A percentile compares a stretch with the other conserved stretches of the same genome.
Evolutionary conservation across 2,113 vertebrate species (phyloP).

Genomic region (Empidonax alnorum): DNA sequence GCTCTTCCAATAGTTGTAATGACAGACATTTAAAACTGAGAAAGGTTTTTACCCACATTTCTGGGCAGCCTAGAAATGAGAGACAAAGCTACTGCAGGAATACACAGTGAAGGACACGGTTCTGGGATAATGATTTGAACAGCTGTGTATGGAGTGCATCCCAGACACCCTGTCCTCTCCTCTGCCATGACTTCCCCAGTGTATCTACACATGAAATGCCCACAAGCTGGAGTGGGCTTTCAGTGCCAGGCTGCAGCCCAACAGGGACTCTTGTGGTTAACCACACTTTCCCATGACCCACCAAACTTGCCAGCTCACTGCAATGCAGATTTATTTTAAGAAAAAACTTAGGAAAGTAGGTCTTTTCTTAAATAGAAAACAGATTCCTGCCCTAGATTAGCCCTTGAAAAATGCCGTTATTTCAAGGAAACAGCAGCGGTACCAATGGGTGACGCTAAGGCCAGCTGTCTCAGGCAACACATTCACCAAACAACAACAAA

Average conservation of each 20-base stretch:
- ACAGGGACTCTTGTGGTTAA: not conserved
- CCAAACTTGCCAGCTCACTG: not conserved
- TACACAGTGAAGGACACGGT: accelerated
- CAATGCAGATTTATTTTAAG: not conserved
- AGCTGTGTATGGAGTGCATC: accelerated
- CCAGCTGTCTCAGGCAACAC: not conserved
- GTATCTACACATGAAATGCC: not conserved
- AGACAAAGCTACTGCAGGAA: not conserved
- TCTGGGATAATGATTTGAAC: not conserved
- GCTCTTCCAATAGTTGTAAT: slow-evolving; percentile 27
- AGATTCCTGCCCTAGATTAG: not conserved
- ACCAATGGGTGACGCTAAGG: not conserved
- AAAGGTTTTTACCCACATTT: not conserved
- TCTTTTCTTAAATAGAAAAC: not conserved
- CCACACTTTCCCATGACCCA: not conserved
- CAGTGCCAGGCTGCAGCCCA: not conserved
- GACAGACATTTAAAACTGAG: not conserved
- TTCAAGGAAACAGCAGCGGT: not conserved
- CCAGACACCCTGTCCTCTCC: not conserved
- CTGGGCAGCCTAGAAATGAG: not conserved
- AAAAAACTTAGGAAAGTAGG: not conserved
- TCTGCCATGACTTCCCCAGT: not conserved
- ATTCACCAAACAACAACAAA: not conserved
- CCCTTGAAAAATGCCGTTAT: not conserved
- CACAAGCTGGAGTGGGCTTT: not conserved